Evolutionary conservation across 1,140 invertebrate genomes (phyloP).

Genomic region (Dolichoris vasculosae): DNA sequence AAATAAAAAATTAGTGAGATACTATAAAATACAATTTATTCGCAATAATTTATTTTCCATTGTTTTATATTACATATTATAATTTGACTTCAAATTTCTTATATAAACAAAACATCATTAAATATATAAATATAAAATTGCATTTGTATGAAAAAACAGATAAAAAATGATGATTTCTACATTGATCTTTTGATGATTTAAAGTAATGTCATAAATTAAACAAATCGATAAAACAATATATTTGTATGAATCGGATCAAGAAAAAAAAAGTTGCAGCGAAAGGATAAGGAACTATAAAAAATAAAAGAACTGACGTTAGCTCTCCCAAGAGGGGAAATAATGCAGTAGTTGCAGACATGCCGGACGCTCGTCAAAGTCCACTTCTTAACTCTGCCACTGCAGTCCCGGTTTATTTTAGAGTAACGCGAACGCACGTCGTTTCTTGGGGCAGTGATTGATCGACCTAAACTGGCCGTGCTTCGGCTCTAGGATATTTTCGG

Average conservation of each 20-base stretch:
- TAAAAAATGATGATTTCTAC: too few species aligned
- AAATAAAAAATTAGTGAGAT: too few species aligned
- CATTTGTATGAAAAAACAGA: too few species aligned
- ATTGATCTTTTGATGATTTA: too few species aligned
- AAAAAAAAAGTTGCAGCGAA: neutral
- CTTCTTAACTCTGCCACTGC: constrained; percentile 44
- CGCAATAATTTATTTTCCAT: too few species aligned
- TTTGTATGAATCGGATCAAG: neutral
- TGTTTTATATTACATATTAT: too few species aligned
- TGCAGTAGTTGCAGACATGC: neutral
- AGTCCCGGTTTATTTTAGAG: constrained; percentile 61
- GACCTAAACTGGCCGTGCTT: constrained; percentile 55
- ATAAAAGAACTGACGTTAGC: neutral
- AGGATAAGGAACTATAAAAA: neutral
- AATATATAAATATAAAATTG: too few species aligned
- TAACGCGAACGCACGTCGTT: constrained; percentile 53
- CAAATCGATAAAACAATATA: neutral
- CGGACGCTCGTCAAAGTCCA: constrained; percentile 38
- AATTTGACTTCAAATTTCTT: too few species aligned
- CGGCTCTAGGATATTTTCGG: constrained; percentile 58
- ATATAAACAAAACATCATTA: too few species aligned
- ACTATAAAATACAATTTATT: too few species aligned
- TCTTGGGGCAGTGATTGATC: constrained; percentile 65
- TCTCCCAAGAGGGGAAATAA: constrained; percentile 2
- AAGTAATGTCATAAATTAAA: too few species aligned